These are phyloP conservation scores for Phymastichus coffea DNA, from an alignment of 1,140 invertebrate genomes.

Conservation along the genomic window DNA sequence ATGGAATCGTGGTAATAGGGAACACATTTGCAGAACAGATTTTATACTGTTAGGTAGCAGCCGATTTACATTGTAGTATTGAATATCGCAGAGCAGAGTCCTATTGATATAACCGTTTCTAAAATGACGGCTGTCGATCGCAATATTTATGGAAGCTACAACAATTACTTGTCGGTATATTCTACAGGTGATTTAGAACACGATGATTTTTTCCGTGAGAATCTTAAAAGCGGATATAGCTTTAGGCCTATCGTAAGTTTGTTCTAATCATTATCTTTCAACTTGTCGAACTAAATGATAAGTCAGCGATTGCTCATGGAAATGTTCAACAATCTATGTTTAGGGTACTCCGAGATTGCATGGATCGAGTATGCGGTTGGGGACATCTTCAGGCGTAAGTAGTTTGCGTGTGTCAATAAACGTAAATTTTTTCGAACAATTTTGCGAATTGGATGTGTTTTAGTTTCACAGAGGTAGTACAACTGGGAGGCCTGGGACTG, in stretches of 20 bases:
- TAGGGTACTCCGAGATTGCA: constrained; percentile 52
- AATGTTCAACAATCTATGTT: constrained; percentile 8
- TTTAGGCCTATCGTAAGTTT: constrained; percentile 58
- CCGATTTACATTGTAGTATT: too few species aligned
- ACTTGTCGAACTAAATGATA: neutral
- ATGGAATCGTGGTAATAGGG: too few species aligned
- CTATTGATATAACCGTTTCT: too few species aligned
- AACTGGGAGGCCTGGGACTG: constrained; percentile 41
- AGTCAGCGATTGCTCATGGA: too few species aligned
- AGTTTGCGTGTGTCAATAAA: neutral
- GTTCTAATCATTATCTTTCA: neutral
- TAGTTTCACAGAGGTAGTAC: constrained; percentile 48
- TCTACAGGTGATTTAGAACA: constrained; percentile 66
- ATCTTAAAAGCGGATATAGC: constrained; percentile 64
- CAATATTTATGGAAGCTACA: constrained; percentile 66
- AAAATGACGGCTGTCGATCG: constrained; percentile 6
- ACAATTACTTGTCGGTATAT: constrained; percentile 66
- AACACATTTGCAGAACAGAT: too few species aligned
- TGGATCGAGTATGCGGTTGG: constrained; percentile 56
- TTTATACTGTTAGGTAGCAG: too few species aligned
- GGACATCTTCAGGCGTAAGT: constrained; percentile 58
- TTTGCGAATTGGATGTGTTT: neutral
- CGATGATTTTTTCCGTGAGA: constrained; percentile 67
- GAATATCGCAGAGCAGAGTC: too few species aligned
- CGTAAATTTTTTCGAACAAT: neutral